These are phyloP conservation scores for Syngnathus acus DNA, from an alignment of 2,797 vertebrate genomes.

Conservation along the genomic window DNA sequence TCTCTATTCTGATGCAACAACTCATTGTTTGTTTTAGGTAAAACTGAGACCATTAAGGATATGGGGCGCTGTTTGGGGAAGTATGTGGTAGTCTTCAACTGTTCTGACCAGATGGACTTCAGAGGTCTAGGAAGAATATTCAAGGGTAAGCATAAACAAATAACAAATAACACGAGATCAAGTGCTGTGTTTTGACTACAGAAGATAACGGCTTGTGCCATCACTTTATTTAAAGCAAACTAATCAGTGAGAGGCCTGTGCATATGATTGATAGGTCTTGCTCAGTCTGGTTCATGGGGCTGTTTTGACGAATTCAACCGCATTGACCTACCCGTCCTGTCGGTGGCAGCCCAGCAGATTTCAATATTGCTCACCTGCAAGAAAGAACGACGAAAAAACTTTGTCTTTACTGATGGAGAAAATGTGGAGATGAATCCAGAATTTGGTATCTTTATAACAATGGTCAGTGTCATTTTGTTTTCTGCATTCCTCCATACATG, in stretches of 20 bases:
- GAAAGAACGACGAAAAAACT: constrained; percentile 83
- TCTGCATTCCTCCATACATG: background rate
- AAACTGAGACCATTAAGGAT: constrained; percentile 96
- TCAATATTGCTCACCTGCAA: constrained; percentile 89
- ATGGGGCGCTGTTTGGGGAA: constrained; percentile 97
- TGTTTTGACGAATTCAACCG: constrained; percentile 98
- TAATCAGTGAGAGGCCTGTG: background rate
- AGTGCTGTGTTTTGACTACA: background rate
- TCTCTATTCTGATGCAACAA: background rate
- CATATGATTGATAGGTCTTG: constrained; percentile 75
- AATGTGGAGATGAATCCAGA: constrained; percentile 90
- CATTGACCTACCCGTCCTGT: constrained; percentile 91
- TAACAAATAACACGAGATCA: background rate
- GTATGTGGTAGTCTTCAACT: constrained; percentile 96
- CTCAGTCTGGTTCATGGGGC: constrained; percentile 97
- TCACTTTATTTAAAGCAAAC: background rate
- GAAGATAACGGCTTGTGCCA: background rate
- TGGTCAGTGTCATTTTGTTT: constrained; percentile 69
- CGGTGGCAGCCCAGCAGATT: constrained; percentile 95
- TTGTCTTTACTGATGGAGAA: constrained; percentile 93
- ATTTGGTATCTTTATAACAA: constrained; percentile 95
- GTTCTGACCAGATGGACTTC: constrained; percentile 98
- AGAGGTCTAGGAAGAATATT: constrained; percentile 93
- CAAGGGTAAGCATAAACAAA: constrained; percentile 75
- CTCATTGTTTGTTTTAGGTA: constrained; percentile 62